These are phyloP conservation scores for Xestia sexstrigata DNA, from an alignment of 2,888 invertebrate genomes.

Conservation along the genomic window DNA sequence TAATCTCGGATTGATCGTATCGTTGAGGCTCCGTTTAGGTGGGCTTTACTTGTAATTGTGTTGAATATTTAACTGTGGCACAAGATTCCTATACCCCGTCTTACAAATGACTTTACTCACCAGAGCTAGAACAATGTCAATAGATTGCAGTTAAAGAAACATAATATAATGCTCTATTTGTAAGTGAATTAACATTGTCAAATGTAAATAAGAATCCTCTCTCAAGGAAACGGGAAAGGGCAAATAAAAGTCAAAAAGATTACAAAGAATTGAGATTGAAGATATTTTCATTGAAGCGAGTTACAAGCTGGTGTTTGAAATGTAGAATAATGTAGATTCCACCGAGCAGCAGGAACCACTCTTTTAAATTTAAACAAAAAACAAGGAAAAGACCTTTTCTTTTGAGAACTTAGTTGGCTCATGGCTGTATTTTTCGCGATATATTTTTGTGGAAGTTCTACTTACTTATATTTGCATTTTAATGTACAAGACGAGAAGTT, in stretches of 20 bases:
- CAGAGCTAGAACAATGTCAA: neutral
- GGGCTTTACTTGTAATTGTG: slow-evolving; percentile 53
- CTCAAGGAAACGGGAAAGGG: slow-evolving; percentile 41
- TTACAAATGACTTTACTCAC: neutral
- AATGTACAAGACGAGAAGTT: slow-evolving; percentile 45
- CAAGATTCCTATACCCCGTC: slow-evolving; percentile 10
- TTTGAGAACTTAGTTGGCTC: slow-evolving; percentile 50
- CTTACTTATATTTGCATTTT: slow-evolving; percentile 60
- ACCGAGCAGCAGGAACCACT: slow-evolving; percentile 56
- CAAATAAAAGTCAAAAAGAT: slow-evolving; percentile 57
- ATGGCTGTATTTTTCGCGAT: slow-evolving; percentile 36
- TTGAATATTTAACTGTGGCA: slow-evolving; percentile 28
- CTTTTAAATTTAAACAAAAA: slow-evolving; percentile 65
- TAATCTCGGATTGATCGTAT: slow-evolving; percentile 58
- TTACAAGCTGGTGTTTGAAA: slow-evolving; percentile 63
- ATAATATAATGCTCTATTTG: slow-evolving; percentile 16
- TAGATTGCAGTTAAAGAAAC: neutral
- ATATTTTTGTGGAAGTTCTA: slow-evolving; percentile 53
- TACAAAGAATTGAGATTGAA: slow-evolving; percentile 60
- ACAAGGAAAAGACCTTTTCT: slow-evolving; percentile 52
- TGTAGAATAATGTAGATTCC: slow-evolving; percentile 66
- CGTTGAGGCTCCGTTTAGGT: slow-evolving; percentile 31
- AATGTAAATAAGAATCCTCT: slow-evolving; percentile 41
- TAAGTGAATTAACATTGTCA: slow-evolving; percentile 38
- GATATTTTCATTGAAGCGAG: slow-evolving; percentile 59